These are phyloP conservation scores for Telmatochromis sp. DNA, from an alignment of 2,113 vertebrate species.

Conservation along the genomic window DNA sequence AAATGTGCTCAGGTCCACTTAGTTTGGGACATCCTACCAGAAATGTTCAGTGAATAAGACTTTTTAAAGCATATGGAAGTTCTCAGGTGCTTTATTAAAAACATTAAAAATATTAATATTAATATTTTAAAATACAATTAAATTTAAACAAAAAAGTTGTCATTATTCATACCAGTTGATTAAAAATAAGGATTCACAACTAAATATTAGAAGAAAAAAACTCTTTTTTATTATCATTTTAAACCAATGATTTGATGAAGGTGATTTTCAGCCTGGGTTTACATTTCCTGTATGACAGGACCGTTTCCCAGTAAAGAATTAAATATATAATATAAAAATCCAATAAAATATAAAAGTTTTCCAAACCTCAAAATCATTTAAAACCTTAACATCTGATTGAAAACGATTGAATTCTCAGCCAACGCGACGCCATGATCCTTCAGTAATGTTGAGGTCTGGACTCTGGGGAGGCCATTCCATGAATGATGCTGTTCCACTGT, in stretches of 20 bases:
- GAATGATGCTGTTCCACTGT: neutral
- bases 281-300: accelerated
- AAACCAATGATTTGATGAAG: accelerated
- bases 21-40: neutral
- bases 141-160: neutral
- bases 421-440: neutral
- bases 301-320: neutral
- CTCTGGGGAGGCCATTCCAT: neutral
- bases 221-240: accelerated
- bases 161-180: neutral
- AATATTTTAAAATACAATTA: neutral
- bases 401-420: neutral
- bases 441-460: neutral
- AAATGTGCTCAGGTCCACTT: accelerated
- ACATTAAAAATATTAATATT: neutral
- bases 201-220: neutral
- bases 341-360: neutral
- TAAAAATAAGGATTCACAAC: neutral
- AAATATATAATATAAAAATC: accelerated
- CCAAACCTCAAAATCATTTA: neutral
- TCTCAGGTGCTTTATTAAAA: neutral
- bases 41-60: accelerated
- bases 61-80: accelerated
- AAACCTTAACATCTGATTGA: neutral
- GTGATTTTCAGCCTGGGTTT: neutral